phyloP scores from a whole-genome alignment of 2,797 vertebrate genomes.

The Amphiprion clarkii region DNA sequence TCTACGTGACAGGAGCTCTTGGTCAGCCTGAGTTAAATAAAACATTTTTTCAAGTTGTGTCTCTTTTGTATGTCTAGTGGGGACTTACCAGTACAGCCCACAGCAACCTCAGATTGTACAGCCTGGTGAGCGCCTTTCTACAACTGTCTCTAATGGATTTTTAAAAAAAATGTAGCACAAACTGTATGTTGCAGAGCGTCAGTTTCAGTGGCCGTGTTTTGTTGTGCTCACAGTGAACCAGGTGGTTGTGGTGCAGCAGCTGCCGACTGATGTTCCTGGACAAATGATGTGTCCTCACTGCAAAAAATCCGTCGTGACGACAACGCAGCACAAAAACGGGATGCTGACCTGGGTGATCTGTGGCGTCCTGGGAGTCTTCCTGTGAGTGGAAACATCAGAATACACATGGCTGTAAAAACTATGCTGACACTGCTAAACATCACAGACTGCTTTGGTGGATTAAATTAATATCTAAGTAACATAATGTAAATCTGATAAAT shows the following conservation, averaged over 20 bases:
- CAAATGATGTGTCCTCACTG: constrained; percentile 83
- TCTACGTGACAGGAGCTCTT: not conserved
- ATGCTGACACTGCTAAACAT: too few relatives aligned
- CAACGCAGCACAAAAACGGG: constrained; percentile 65
- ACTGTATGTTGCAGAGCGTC: not conserved
- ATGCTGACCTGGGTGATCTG: constrained; percentile 77
- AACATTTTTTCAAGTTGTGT: not conserved
- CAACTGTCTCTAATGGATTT: not conserved
- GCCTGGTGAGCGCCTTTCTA: constrained; percentile 40
- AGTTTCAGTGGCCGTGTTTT: not conserved
- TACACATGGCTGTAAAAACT: not conserved
- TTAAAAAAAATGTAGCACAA: not conserved
- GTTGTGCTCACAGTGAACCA: constrained; percentile 33
- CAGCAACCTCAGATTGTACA: not conserved
- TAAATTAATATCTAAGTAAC: too few relatives aligned
- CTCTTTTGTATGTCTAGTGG: constrained; percentile 8
- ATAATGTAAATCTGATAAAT: too few relatives aligned
- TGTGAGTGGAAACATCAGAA: constrained; percentile 60
- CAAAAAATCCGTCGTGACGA: constrained; percentile 77
- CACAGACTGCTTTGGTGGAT: too few relatives aligned
- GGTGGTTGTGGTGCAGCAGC: constrained; percentile 42
- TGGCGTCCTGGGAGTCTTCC: fast-evolving
- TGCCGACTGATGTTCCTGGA: constrained; percentile 54
- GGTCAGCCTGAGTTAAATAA: not conserved
- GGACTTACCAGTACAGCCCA: fast-evolving